Conservation (phyloP, 2,888 invertebrate species). For the Endotricha flammealis region DNA sequence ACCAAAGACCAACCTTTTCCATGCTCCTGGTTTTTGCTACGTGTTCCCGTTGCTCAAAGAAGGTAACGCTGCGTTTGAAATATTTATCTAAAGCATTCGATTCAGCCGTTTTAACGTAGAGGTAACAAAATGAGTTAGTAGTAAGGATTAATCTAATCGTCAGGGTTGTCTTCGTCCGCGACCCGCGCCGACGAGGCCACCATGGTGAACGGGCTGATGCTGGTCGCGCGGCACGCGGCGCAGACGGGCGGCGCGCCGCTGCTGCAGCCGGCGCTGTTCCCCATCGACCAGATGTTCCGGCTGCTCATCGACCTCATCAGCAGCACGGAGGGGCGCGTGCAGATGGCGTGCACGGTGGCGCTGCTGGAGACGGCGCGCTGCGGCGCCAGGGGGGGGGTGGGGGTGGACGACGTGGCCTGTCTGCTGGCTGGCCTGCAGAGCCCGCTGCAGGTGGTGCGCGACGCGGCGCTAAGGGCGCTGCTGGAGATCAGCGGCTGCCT, state of each 20-base stretch:
- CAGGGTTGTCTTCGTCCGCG: conserved; percentile 42
- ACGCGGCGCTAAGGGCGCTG: conserved; percentile 87
- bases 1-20: conserved; percentile 57
- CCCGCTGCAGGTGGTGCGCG: conserved; percentile 83
- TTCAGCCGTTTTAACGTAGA: too few relatives aligned
- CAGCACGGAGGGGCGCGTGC: conserved; percentile 82
- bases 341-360: conserved; percentile 88
- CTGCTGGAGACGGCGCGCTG: conserved; percentile 88
- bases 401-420: conserved; percentile 84
- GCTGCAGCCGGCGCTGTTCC: conserved; percentile 87
- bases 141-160: too few relatives aligned
- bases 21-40: conserved; percentile 89
- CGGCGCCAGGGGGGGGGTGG: conserved; percentile 82
- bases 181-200: conserved; percentile 70
- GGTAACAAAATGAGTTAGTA: too few relatives aligned
- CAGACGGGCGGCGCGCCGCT: conserved; percentile 78
- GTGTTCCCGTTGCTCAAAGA: conserved; percentile 87
- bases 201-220: conserved; percentile 69
- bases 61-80: conserved; percentile 49
- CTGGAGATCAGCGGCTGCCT: conserved; percentile 85
- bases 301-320: conserved; percentile 87
- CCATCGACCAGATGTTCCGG: conserved; percentile 88
- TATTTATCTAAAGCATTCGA: too few relatives aligned
- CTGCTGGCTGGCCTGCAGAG: conserved; percentile 88
- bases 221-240: conserved; percentile 84